Evolutionary conservation across 2,797 vertebrate genomes (phyloP), one percentile per base, ranked within the genome.

Genomic region (Sebastiscus albofasciatus): DNA sequence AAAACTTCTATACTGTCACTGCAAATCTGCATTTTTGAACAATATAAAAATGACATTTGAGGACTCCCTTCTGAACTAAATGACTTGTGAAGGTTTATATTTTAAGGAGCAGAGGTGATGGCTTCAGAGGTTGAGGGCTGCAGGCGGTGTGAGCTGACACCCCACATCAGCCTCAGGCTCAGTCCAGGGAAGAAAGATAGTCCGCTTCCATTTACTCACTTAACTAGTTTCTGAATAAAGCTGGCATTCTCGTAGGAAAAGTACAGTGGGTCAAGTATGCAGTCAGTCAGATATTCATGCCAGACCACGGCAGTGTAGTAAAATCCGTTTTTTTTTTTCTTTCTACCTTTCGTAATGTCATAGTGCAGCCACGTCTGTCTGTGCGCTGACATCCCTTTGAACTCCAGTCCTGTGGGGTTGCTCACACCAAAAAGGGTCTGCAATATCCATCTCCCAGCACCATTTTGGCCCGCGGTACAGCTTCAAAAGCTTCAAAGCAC

Each of bases 401-500:
- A 92, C 87, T 82, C 27, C 71, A 56, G 58, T 90, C 92, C 85
- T 78, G 67, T 72, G 86, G 87, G 89, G 78, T 68, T 86, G 49
- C 76, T 78, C 60, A 22, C 69, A 80, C 71, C 70, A 79, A 79
- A 88, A 86, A 34, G 34, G 46, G 52, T 77, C 70, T 55, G 72
- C 87, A 72, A 67, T 77, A 84, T 88, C 83, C 75, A 76, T 67
- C 85, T 81, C 80, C 74, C 58, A 56, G 87, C 67, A 81, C 81
- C 77, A 56, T 86, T 91, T 87, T 80, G 49, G 79, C 83, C 83
- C 0, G 12, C 5, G 64, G 85, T 86, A 29, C 22, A 76, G 61
- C 83, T 83, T 92, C 90, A 90, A 83, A 90, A 86, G 85, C 89
- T 91, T 92, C 89, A 91, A 90, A 93, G 90, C 70, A 61, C 49